A percentile compares a stretch with the other conserved stretches of the same genome.
Conservation (phyloP, 2,113 vertebrate genomes). For the Rhipidura dahli region DNA sequence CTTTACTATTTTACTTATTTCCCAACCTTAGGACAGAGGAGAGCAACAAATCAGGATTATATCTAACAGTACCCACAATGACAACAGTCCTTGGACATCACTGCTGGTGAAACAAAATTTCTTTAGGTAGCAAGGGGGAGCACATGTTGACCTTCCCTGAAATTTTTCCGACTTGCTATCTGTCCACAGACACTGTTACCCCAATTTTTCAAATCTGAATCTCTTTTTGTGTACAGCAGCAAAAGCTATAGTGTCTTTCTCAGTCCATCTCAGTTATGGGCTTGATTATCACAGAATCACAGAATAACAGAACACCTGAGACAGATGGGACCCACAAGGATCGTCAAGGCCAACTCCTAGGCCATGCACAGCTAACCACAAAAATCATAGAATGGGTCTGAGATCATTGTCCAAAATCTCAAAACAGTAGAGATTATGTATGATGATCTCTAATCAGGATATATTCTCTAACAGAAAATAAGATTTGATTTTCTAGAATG, state of each 20-base stretch:
- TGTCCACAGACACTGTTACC: neutral
- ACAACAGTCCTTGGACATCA: neutral
- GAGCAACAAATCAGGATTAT: neutral
- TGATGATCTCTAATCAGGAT: neutral
- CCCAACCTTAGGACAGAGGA: neutral
- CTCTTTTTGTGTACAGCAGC: neutral
- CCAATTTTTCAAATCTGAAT: neutral
- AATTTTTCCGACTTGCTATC: neutral
- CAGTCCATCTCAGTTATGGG: neutral
- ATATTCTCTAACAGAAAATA: neutral
- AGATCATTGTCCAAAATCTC: neutral
- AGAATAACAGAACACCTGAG: neutral
- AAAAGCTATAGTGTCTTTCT: neutral
- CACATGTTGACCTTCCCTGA: neutral
- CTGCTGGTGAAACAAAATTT: neutral
- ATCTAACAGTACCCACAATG: neutral
- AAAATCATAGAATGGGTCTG: neutral
- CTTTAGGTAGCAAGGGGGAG: neutral
- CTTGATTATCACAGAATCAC: neutral
- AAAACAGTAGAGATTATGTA: neutral
- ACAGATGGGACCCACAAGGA: neutral
- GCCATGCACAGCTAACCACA: neutral
- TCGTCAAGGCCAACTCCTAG: neutral
- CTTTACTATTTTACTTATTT: neutral
- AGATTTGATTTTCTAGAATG: neutral